A percentile compares a stretch with the other conserved stretches of the same genome.
Evolutionary conservation across 1,140 invertebrate genomes (phyloP).

Genomic region (Aphidius gifuensis): DNA sequence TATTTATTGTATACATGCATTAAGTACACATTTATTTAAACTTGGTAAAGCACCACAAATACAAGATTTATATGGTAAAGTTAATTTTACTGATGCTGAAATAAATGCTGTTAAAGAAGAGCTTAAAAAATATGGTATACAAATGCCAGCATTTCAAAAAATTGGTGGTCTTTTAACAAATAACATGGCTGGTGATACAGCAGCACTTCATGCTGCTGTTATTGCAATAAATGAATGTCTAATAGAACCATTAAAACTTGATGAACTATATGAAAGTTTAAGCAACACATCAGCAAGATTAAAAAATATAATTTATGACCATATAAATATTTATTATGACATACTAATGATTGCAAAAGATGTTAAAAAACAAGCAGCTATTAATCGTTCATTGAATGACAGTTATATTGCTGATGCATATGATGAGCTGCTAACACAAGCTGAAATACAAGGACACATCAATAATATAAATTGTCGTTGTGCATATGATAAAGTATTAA

Average conservation of each 20-base stretch:
- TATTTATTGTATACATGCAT: conserved; percentile 80
- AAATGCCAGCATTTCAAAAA: conserved; percentile 77
- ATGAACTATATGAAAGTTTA: conserved; percentile 59
- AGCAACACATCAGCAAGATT: conserved; percentile 62
- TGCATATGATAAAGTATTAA: conserved; percentile 54
- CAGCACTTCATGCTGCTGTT: conserved; percentile 64
- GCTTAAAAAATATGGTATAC: conserved; percentile 70
- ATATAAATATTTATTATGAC: conserved; percentile 59
- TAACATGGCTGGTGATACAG: conserved; percentile 63
- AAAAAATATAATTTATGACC: conserved; percentile 58
- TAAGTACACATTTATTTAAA: conserved; percentile 72
- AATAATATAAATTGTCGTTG: conserved; percentile 64
- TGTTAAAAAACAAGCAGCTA: conserved; percentile 62
- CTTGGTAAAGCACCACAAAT: conserved; percentile 74
- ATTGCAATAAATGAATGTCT: conserved; percentile 71
- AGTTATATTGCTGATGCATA: conserved; percentile 72
- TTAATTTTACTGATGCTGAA: conserved; percentile 76
- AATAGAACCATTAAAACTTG: conserved; percentile 46
- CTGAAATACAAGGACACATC: conserved; percentile 74
- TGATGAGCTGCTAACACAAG: conserved; percentile 72
- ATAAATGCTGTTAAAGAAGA: conserved; percentile 70
- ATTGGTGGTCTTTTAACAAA: conserved; percentile 74
- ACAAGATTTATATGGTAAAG: conserved; percentile 76
- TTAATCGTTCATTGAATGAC: conserved; percentile 68
- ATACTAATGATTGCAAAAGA: conserved; percentile 62